Evolutionary conservation across 2,797 vertebrate genomes (phyloP).

Genomic region (Phoxinus dragarum): DNA sequence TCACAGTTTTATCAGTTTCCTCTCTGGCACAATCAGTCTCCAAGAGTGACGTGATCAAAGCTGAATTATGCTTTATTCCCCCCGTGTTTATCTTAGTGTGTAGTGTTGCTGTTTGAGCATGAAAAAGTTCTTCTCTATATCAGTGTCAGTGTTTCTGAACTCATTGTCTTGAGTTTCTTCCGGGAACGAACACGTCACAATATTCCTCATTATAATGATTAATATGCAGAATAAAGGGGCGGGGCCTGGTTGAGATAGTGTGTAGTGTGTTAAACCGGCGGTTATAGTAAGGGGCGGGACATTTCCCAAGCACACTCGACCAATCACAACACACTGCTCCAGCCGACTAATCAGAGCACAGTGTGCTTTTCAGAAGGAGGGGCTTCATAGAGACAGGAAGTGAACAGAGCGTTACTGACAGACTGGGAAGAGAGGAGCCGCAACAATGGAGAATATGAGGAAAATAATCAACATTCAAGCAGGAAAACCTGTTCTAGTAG

Average conservation of each 20-base stretch:
- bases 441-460: not conserved
- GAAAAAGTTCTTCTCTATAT: not conserved
- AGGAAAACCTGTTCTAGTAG: not conserved
- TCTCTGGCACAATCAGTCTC: not conserved
- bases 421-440: not conserved
- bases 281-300: not conserved
- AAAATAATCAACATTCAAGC: not conserved
- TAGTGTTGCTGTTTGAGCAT: not conserved
- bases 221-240: not conserved
- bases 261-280: not conserved
- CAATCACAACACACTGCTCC: not conserved
- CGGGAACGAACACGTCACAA: not conserved
- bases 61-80: not conserved
- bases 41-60: slow-evolving; percentile 2
- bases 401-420: not conserved
- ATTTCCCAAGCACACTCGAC: not conserved
- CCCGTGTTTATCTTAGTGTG: not conserved
- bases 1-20: not conserved
- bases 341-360: too few species aligned
- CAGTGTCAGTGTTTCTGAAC: not conserved
- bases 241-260: not conserved
- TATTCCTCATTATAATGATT: not conserved
- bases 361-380: not conserved
- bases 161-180: not conserved
- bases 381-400: not conserved